Conservation (phyloP, 2,888 invertebrate species). For the Thera obeliscata region DNA sequence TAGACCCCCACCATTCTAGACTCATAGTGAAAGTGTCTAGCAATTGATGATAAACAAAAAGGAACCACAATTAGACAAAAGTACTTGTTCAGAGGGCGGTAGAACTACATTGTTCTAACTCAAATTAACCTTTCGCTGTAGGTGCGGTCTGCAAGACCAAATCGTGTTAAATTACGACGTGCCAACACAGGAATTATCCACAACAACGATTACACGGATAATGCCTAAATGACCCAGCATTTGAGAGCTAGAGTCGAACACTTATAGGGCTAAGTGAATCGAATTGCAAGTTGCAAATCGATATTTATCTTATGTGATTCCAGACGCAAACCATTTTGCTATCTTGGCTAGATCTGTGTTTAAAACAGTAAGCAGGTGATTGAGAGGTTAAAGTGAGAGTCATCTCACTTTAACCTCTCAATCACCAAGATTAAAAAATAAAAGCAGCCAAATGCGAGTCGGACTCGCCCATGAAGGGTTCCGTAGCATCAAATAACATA, state of each 20-base stretch:
- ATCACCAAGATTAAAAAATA: too few species aligned
- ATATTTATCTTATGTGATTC: too few species aligned
- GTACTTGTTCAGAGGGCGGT: neutral
- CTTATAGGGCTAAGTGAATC: conserved; percentile 22
- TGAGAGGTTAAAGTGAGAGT: too few species aligned
- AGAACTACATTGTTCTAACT: neutral
- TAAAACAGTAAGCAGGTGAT: neutral
- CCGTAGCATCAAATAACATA: too few species aligned
- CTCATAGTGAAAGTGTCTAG: too few species aligned
- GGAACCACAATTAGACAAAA: too few species aligned
- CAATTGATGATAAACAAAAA: too few species aligned
- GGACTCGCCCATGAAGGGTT: too few species aligned
- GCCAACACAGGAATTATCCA: conserved; percentile 26
- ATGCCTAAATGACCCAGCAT: conserved; percentile 26
- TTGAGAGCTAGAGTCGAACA: conserved; percentile 6
- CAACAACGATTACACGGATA: conserved; percentile 28
- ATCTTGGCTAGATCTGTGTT: too few species aligned
- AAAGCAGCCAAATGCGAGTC: too few species aligned
- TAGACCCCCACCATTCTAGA: neutral
- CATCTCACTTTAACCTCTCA: too few species aligned
- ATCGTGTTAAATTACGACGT: conserved; percentile 32
- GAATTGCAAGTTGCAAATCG: conserved; percentile 13
- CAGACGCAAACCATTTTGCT: too few species aligned
- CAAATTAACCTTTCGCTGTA: conserved; percentile 6
- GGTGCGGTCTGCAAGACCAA: conserved; percentile 21